Evolutionary conservation across 2,797 vertebrate genomes (phyloP).

Genomic region (Leptoclinus maculatus): DNA sequence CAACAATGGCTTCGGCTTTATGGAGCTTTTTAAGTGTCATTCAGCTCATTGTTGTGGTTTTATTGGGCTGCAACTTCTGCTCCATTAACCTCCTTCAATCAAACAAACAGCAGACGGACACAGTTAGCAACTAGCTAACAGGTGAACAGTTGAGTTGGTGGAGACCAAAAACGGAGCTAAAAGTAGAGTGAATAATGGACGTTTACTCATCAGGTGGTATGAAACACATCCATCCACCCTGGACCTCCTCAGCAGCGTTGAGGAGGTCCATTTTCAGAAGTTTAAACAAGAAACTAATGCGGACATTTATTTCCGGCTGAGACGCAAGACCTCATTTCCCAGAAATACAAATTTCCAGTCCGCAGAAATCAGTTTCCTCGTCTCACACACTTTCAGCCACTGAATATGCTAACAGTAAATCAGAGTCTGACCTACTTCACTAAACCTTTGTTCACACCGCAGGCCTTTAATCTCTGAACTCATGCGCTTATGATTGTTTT

Average conservation of each 20-base stretch:
- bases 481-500: neutral
- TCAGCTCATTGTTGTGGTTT: neutral
- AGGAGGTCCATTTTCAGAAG: neutral
- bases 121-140: neutral
- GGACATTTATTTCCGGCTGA: neutral
- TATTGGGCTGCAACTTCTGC: neutral
- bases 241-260: neutral
- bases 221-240: neutral
- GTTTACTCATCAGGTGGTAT: neutral
- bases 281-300: neutral
- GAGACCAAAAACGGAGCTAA: neutral
- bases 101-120: neutral
- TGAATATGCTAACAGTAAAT: conserved; percentile 3
- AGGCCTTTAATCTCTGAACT: neutral
- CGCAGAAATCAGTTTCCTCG: conserved; percentile 6
- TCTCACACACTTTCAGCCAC: neutral
- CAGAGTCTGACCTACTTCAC: conserved; percentile 22
- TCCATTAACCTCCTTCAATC: neutral
- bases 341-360: neutral
- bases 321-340: neutral
- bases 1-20: neutral
- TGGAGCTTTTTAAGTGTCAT: neutral
- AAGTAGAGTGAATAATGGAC: neutral
- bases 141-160: neutral
- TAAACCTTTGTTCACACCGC: neutral